A percentile compares a stretch with the other conserved stretches of the same genome.
These are phyloP conservation scores for Lasioglossum malachurum DNA, from an alignment of 2,888 invertebrate species.

Conservation along the genomic window DNA sequence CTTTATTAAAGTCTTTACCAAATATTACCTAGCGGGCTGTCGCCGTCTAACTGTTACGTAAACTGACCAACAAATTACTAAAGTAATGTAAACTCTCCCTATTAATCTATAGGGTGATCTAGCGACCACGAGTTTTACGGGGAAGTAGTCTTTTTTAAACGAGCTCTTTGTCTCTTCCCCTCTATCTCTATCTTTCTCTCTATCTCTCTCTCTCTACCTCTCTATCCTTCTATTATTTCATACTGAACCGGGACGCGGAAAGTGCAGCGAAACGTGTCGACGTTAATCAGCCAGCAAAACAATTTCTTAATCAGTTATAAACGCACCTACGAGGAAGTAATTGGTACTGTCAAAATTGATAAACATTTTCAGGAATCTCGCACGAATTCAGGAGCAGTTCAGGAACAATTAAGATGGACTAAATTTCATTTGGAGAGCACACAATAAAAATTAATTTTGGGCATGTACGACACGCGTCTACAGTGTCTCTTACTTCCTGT, in stretches of 20 bases:
- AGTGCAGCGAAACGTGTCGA: slow-evolving; percentile 32
- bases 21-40: slow-evolving; percentile 69
- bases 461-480: not conserved
- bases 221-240: slow-evolving; percentile 34
- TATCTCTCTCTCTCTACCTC: slow-evolving; percentile 19
- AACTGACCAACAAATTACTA: slow-evolving; percentile 82
- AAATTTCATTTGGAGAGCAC: not conserved
- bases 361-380: not conserved
- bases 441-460: not conserved
- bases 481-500: not conserved
- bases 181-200: slow-evolving; percentile 36
- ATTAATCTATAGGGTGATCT: slow-evolving; percentile 72
- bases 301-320: not conserved
- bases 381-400: not conserved
- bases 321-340: not conserved
- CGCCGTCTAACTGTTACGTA: slow-evolving; percentile 81
- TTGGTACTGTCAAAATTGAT: not conserved
- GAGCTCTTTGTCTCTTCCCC: slow-evolving; percentile 35
- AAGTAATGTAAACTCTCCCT: slow-evolving; percentile 68
- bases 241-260: slow-evolving; percentile 50
- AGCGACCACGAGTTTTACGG: slow-evolving; percentile 66
- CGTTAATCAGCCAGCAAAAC: not conserved
- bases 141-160: slow-evolving; percentile 56
- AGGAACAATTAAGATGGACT: not conserved
- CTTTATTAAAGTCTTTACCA: slow-evolving; percentile 70